Evolutionary conservation across 2,888 invertebrate genomes (phyloP).

Genomic region (Brachyopa scutellaris): DNA sequence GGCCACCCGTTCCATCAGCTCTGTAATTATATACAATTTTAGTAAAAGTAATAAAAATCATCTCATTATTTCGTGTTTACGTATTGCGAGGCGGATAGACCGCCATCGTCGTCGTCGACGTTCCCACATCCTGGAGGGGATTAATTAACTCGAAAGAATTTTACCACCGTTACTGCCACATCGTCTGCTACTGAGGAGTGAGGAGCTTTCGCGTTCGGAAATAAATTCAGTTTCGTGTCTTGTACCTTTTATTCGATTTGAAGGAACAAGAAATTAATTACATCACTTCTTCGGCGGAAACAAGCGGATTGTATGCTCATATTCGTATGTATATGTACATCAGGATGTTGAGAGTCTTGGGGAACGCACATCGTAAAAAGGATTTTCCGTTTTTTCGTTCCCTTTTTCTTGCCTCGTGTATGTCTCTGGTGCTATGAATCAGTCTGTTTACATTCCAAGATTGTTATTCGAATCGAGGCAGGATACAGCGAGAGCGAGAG

Average conservation of each 20-base stretch:
- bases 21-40: conserved; percentile 61
- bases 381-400: conserved; percentile 27
- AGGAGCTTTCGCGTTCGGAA: background rate
- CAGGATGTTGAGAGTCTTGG: background rate
- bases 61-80: conserved; percentile 51
- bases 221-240: conserved; percentile 41
- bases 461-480: conserved; percentile 24
- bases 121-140: conserved; percentile 30
- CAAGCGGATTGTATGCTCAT: background rate
- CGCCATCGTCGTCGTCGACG: background rate
- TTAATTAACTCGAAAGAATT: conserved; percentile 52
- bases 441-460: conserved; percentile 50
- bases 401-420: background rate
- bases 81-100: conserved; percentile 17
- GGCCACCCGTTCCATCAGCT: background rate
- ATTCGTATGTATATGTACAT: background rate
- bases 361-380: conserved; percentile 27
- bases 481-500: background rate
- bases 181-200: background rate
- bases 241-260: conserved; percentile 56
- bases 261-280: conserved; percentile 60
- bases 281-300: conserved; percentile 33
- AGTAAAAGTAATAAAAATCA: conserved; percentile 54
- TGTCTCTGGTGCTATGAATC: conserved; percentile 29
- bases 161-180: background rate